Conservation (phyloP, 2,888 invertebrate species). For the Netelia fuscicornis region DNA sequence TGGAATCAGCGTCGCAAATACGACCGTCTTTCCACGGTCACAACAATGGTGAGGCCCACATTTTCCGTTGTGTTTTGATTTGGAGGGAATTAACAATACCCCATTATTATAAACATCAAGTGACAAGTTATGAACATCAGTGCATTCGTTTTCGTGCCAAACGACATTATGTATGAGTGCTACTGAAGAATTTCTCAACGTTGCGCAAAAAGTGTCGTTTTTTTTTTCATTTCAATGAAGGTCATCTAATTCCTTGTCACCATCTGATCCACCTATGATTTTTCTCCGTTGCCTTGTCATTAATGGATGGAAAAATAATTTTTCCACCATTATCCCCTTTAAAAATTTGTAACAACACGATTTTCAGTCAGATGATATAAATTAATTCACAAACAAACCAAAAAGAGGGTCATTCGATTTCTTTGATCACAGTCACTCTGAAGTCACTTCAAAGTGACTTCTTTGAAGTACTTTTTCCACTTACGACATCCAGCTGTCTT, state of each 20-base stretch:
- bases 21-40: conserved; percentile 90
- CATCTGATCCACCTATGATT: conserved; percentile 32
- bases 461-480: no score
- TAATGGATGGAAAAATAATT: not conserved
- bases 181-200: conserved; percentile 11
- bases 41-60: conserved; percentile 89
- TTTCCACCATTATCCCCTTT: not conserved
- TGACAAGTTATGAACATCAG: conserved; percentile 7
- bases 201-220: conserved; percentile 11
- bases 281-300: conserved; percentile 27
- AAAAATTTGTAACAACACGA: not conserved
- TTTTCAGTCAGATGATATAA: not conserved
- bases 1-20: conserved; percentile 89
- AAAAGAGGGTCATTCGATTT: not conserved
- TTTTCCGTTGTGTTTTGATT: conserved; percentile 83
- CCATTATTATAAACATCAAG: not conserved
- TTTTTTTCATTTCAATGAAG: conserved; percentile 55
- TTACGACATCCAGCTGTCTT: not conserved
- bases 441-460: no score
- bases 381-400: not conserved
- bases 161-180: conserved; percentile 11
- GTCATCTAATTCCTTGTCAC: conserved; percentile 65
- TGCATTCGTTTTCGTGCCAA: not conserved
- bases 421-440: no score
- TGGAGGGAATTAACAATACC: conserved; percentile 13